phyloP scores from a whole-genome alignment of 2,888 invertebrate species.

The Troilus luridus region DNA sequence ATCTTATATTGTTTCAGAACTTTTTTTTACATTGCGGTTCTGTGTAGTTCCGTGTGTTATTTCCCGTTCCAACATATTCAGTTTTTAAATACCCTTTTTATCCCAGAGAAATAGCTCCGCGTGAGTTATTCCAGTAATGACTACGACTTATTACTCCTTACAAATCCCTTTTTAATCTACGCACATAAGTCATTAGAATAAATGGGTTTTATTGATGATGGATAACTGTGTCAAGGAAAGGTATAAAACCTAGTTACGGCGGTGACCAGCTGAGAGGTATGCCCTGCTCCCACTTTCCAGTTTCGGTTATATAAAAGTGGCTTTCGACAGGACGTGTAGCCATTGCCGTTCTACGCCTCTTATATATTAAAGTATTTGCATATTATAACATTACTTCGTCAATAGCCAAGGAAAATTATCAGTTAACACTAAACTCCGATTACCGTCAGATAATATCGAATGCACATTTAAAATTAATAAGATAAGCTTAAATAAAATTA shows the following conservation, averaged over 20 bases:
- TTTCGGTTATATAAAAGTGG: slow-evolving; percentile 17
- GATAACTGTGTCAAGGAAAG: slow-evolving; percentile 21
- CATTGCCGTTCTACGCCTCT: slow-evolving; percentile 7
- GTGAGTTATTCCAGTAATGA: background rate
- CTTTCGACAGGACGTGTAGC: slow-evolving; percentile 31
- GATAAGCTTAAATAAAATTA: background rate
- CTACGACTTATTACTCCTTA: background rate
- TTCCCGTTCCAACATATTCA: no score
- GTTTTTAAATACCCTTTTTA: no score
- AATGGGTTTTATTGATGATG: background rate
- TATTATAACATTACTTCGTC: slow-evolving; percentile 17
- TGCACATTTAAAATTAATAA: background rate
- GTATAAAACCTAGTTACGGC: slow-evolving; percentile 12
- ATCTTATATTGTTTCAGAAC: no score
- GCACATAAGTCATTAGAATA: background rate
- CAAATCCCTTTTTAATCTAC: background rate
- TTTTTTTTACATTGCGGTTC: no score
- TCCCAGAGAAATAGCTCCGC: no score
- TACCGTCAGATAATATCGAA: background rate
- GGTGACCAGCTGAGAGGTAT: background rate
- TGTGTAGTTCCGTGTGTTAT: no score
- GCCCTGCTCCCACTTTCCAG: background rate
- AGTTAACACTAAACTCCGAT: background rate
- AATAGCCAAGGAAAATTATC: background rate
- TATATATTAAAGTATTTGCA: slow-evolving; percentile 46